Conservation (phyloP, 92 coral and sea anemone genomes). For the Parazoanthus swiftii region DNA sequence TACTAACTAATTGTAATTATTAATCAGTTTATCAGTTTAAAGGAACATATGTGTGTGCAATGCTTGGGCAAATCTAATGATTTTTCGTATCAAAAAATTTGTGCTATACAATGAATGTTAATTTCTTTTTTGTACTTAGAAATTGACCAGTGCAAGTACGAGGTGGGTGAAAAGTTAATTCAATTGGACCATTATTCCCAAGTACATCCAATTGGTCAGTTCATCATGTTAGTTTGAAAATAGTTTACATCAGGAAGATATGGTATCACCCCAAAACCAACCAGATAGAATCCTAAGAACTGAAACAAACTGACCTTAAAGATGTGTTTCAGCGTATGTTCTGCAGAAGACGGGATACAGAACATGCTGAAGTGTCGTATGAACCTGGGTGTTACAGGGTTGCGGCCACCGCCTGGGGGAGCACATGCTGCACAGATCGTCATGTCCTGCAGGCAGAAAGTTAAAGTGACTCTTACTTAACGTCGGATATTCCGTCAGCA, state of each 20-base stretch:
- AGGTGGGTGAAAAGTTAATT: not conserved
- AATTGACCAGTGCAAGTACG: too few relatives aligned
- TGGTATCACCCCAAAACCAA: not conserved
- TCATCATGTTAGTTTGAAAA: too few relatives aligned
- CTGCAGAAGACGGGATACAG: slow-evolving; percentile 93
- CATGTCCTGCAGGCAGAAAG: slow-evolving; percentile 72
- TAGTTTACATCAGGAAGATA: too few relatives aligned
- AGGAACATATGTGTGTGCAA: too few relatives aligned
- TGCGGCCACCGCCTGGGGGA: slow-evolving; percentile 99
- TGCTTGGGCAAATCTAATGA: too few relatives aligned
- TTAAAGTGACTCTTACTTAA: not conserved
- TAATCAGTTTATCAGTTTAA: too few relatives aligned
- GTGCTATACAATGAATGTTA: not conserved
- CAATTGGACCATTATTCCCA: too few relatives aligned
- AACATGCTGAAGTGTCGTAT: slow-evolving; percentile 98
- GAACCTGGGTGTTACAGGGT: slow-evolving; percentile 98
- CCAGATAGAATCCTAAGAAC: not conserved
- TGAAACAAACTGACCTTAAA: slow-evolving; percentile 73
- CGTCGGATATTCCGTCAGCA: not conserved
- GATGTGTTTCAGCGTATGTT: slow-evolving; percentile 91
- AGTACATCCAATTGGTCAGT: too few relatives aligned
- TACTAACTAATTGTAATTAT: not conserved
- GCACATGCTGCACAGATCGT: slow-evolving; percentile 99
- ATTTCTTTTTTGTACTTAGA: too few relatives aligned
- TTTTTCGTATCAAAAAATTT: too few relatives aligned